Conservation (phyloP, 2,113 vertebrate species). For the Ictidomys tridecemlineatus region DNA sequence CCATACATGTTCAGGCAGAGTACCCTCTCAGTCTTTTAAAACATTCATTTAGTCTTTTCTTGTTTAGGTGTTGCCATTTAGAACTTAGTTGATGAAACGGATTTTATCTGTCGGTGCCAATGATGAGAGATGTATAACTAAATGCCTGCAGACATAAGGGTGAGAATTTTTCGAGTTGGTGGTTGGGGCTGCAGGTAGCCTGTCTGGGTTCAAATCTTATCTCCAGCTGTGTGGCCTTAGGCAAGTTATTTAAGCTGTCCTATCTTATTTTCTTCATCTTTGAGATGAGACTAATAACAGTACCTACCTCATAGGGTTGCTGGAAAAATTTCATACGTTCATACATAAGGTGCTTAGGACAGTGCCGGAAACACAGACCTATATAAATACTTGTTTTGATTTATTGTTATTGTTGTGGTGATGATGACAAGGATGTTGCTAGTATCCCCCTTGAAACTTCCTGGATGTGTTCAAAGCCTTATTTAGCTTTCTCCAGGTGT, state of each 20-base stretch:
- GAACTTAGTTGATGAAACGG: neutral
- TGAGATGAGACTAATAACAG: neutral
- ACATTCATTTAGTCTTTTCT: neutral
- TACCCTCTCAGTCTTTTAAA: neutral
- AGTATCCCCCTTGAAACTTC: neutral
- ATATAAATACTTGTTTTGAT: neutral
- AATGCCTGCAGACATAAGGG: neutral
- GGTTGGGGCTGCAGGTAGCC: neutral
- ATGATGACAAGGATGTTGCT: no score
- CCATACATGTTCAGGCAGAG: neutral
- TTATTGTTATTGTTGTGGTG: neutral
- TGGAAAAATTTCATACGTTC: neutral
- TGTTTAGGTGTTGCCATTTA: constrained; percentile 8
- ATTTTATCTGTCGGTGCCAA: neutral
- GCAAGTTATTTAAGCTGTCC: constrained; percentile 20
- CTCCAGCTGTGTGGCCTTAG: neutral
- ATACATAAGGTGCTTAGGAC: neutral
- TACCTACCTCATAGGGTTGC: neutral
- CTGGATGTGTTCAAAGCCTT: neutral
- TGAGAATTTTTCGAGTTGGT: neutral
- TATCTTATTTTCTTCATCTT: constrained; percentile 39
- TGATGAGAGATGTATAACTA: neutral
- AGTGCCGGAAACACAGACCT: neutral
- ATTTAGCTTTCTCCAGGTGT: neutral
- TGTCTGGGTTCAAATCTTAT: neutral